Conservation (phyloP, 2,797 vertebrate species). For the Cichlasoma orientale region DNA sequence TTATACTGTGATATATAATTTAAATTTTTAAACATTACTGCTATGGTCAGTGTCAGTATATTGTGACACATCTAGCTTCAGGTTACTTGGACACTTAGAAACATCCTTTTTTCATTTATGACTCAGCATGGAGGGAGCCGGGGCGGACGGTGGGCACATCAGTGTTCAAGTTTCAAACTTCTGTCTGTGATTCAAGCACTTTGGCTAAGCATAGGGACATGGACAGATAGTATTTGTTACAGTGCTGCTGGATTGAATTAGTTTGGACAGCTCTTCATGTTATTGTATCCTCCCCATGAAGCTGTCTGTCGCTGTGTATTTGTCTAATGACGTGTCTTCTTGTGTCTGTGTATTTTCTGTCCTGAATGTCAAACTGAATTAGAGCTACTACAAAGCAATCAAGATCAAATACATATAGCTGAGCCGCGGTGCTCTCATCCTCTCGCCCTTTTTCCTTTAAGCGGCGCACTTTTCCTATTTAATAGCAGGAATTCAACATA, state of each 20-base stretch:
- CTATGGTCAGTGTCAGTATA: neutral
- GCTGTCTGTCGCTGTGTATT: slow-evolving; percentile 32
- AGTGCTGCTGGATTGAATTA: slow-evolving; percentile 21
- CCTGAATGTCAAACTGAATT: slow-evolving; percentile 60
- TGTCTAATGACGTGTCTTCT: slow-evolving; percentile 34
- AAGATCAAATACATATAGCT: slow-evolving; percentile 28
- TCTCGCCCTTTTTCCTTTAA: neutral
- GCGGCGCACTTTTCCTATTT: slow-evolving; percentile 23
- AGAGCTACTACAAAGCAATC: slow-evolving; percentile 31
- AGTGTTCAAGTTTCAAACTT: neutral
- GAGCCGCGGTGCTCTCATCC: neutral
- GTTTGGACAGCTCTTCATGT: slow-evolving; percentile 21
- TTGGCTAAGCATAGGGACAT: neutral
- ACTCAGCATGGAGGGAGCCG: too few relatives aligned
- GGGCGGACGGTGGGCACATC: neutral
- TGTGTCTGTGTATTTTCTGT: slow-evolving; percentile 33
- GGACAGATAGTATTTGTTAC: neutral
- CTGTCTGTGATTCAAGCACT: neutral
- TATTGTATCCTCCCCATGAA: slow-evolving; percentile 22
- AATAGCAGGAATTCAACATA: slow-evolving; percentile 43
- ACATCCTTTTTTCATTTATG: neutral
- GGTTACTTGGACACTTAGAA: neutral
- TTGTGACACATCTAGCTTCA: neutral
- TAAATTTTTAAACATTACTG: neutral
- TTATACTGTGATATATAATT: neutral